Base-by-base conservation (phyloP, 1,140 invertebrate genomes). In the Bathynomus jamesi region DNA sequence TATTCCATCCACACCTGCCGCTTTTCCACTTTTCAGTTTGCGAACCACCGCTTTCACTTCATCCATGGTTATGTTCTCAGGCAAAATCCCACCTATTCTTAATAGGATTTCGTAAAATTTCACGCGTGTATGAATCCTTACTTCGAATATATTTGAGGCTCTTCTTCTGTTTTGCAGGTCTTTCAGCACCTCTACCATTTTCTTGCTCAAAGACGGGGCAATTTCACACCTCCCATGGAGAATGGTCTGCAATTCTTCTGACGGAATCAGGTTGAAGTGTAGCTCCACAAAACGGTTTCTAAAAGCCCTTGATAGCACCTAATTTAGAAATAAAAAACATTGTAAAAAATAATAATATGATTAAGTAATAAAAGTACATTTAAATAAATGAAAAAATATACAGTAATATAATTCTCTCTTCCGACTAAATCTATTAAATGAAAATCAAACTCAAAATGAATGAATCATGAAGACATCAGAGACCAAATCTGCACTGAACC, bases 211-310 rank as follows among this genome's bases (percentile, higher is more conserved):
- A 0, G 91, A 90, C 3, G 86, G 82, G 3, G 96, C 91, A 79
- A 99, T 89, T 10, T 88, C 85, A 83, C 96, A 99, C 75, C 95
- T 85, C 79, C 92, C 84, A 79, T 96, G 89, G 13, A 99, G 85
- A 81, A 99, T 99, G 13, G 84, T 87, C 82, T 94, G 89, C 40
- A 99, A 82, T 81, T 99, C 97, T 0, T 82, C 79, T 32, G 89
- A 83, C 0, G 97, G 96, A 80, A 99, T 95, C 80, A 97, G 94
- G 81, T 94, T 91, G 82, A 99, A 99, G 82, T 99, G 95, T 4
- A 99, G 83, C 79, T 99, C 96, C 46, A 99, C 91, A 82, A 99
- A 99, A 74, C 98, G 86, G 82, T 99, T 99, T 78, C 96, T 88
- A 79, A 99, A 99, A 0, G 97, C 97, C 78, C 96, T 85, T 0